Conservation (phyloP, 2,797 vertebrate genomes). For the Siniperca scherzeri region DNA sequence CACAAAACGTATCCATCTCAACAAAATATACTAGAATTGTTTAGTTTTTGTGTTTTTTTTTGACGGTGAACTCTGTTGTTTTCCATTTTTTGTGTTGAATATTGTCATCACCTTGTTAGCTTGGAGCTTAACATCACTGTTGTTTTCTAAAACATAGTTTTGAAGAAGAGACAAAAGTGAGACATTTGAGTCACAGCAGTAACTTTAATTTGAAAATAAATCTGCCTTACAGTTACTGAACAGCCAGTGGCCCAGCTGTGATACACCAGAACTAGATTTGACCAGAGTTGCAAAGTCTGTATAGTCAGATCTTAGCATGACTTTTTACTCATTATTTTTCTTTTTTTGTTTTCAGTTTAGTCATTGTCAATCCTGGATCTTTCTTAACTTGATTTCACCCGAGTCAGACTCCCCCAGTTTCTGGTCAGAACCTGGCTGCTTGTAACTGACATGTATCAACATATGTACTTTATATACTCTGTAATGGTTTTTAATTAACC, state of each 20-base stretch:
- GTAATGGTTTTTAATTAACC: slow-evolving; percentile 39
- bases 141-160: slow-evolving; percentile 17
- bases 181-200: slow-evolving; percentile 32
- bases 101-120: background rate
- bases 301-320: background rate
- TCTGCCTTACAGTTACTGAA: slow-evolving; percentile 53
- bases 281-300: slow-evolving; percentile 3
- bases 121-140: background rate
- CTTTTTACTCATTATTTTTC: background rate
- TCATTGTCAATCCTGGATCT: slow-evolving; percentile 1
- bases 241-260: slow-evolving; percentile 14
- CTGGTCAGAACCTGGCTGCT: slow-evolving; percentile 51
- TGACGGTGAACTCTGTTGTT: slow-evolving; percentile 25
- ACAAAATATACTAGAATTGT: background rate
- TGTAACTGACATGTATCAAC: slow-evolving; percentile 41
- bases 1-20: slow-evolving; percentile 34
- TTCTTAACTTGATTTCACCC: slow-evolving; percentile 7
- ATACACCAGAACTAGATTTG: slow-evolving; percentile 10
- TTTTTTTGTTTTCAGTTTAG: slow-evolving; percentile 10
- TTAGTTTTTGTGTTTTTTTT: background rate
- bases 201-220: slow-evolving; percentile 26
- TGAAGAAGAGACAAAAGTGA: slow-evolving; percentile 5
- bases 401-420: slow-evolving; percentile 18
- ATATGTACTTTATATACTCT: slow-evolving; percentile 46
- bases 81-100: background rate